phyloP scores from a whole-genome alignment of 2,113 vertebrate species.

The Notiomystis cincta region DNA sequence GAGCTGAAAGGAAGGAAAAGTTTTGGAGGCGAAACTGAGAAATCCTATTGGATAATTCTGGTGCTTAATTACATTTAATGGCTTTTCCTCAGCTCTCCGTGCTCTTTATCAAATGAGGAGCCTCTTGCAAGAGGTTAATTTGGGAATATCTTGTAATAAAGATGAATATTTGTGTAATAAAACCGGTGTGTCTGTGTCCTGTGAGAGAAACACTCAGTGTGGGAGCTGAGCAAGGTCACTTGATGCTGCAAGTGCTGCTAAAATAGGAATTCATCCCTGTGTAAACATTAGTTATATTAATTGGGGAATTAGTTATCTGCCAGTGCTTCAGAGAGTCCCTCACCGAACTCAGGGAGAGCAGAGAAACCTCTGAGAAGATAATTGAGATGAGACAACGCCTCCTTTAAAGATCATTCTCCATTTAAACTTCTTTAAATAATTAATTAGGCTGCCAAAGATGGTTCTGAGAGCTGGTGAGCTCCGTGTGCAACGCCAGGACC shows the following conservation, averaged over 20 bases:
- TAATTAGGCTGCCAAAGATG: neutral
- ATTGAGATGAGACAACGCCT: constrained; percentile 21
- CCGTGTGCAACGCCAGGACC: neutral
- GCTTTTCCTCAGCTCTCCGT: neutral
- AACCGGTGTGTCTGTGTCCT: neutral
- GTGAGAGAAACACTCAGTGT: neutral
- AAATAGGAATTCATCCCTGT: neutral
- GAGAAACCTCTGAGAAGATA: neutral
- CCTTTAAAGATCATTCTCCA: neutral
- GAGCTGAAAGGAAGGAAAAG: neutral
- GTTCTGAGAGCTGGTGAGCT: neutral
- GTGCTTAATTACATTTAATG: constrained; percentile 3
- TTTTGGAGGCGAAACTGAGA: neutral
- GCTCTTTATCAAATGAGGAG: neutral
- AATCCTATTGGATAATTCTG: neutral
- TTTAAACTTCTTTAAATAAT: neutral
- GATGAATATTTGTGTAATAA: constrained; percentile 16
- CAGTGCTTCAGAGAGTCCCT: neutral
- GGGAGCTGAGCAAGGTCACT: constrained; percentile 10
- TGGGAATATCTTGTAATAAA: neutral
- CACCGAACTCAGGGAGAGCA: neutral
- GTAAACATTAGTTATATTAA: constrained; percentile 36
- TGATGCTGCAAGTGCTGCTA: neutral
- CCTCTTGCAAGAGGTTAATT: neutral
- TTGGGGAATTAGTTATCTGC: constrained; percentile 26